Percentiles rank a stretch among this genome's conserved stretches.
phyloP scores from a whole-genome alignment of 1,140 invertebrate species.

The Hydropsyche tenuis region DNA sequence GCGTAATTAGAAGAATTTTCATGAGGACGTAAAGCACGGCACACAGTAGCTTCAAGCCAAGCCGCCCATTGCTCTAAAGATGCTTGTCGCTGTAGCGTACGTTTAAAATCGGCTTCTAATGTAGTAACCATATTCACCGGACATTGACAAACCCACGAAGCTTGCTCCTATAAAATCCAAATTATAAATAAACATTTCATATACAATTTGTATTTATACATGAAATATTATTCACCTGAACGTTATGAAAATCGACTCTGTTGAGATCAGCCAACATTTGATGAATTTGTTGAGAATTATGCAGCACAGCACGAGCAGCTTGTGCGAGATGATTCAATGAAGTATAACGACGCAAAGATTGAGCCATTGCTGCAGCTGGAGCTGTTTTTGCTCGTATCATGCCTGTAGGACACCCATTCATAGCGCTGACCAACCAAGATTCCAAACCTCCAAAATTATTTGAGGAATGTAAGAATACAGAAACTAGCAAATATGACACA shows the following conservation, averaged over 20 bases:
- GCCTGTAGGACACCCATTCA: constrained; percentile 83
- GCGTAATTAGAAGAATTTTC: constrained; percentile 85
- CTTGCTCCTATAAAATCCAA: constrained; percentile 67
- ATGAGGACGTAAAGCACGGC: constrained; percentile 86
- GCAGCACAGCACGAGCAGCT: constrained; percentile 93
- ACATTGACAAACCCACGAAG: constrained; percentile 97
- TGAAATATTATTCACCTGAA: constrained; percentile 67
- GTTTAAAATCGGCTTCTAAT: constrained; percentile 93
- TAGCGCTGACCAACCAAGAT: constrained; percentile 84
- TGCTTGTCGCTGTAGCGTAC: constrained; percentile 88
- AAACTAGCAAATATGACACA: too few species aligned
- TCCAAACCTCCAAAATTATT: constrained; percentile 70
- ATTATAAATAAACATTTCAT: neutral
- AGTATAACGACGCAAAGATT: constrained; percentile 94
- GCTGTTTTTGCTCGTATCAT: constrained; percentile 84
- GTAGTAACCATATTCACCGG: constrained; percentile 84
- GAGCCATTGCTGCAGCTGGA: constrained; percentile 91
- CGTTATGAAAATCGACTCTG: constrained; percentile 96
- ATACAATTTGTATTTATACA: neutral
- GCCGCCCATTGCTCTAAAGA: constrained; percentile 95
- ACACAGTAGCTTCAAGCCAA: constrained; percentile 94
- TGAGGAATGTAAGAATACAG: neutral
- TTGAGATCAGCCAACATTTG: constrained; percentile 97
- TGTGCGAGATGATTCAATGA: constrained; percentile 97
- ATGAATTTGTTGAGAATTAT: constrained; percentile 91